Evolutionary conservation across 64 coral and sea anemone genomes (phyloP).

Genomic region (Actinia tenebrosa): DNA sequence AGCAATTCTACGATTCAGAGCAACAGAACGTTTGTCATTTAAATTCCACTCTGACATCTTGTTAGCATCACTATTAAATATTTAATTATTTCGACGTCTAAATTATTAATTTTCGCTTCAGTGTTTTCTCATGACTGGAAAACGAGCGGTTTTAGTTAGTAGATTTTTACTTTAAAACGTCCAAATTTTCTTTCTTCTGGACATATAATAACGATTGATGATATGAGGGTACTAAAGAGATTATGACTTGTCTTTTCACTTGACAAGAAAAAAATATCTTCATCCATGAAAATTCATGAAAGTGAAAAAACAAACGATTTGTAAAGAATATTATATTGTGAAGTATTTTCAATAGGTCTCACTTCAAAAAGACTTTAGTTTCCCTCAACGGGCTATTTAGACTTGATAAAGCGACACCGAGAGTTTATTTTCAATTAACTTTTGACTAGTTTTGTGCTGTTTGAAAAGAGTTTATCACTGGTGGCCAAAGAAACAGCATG

Average conservation of each 20-base stretch:
- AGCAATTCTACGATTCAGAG: too few species aligned
- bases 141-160: not conserved
- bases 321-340: not conserved
- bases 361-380: not conserved
- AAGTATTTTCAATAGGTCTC: not conserved
- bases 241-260: not conserved
- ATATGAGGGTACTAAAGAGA: too few species aligned
- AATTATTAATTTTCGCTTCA: not conserved
- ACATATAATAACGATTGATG: too few species aligned
- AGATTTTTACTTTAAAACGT: not conserved
- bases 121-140: not conserved
- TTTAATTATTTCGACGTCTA: not conserved
- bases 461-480: not conserved
- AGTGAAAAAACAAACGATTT: not conserved
- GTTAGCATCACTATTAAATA: not conserved
- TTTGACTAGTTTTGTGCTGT: not conserved
- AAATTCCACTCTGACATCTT: too few species aligned
- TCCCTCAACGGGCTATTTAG: not conserved
- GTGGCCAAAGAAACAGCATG: not conserved
- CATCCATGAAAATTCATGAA: not conserved
- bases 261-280: not conserved
- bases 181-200: not conserved
- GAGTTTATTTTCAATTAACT: constrained; percentile 3
- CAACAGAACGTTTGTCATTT: too few species aligned
- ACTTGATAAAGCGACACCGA: not conserved